Base-by-base conservation (phyloP, 1,140 invertebrate species). In the Ectropis grisescens region DNA sequence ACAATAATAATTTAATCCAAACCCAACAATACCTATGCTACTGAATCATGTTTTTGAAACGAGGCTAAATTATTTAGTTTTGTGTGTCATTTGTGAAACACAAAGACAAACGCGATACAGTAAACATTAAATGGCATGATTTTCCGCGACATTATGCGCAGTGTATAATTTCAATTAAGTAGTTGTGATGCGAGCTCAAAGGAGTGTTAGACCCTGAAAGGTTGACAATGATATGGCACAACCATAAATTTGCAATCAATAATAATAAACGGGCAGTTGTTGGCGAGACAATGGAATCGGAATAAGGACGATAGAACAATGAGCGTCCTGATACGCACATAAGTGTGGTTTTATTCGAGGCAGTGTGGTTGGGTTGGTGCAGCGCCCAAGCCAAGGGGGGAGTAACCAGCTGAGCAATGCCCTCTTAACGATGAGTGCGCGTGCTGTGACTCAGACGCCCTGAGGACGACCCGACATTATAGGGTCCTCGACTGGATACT, bases 351-450 rank as follows among this genome's bases (percentile, higher is more conserved):
- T 58, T 59, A 56, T 58, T 55, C 52, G 51, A 52, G 30, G 58
- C 64, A 58, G 43, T 39, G 56, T 47, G 53, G 47, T 52, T 48
- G 46, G 39, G 39, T 55, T 57, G 55, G 54, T 65, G 67, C 58
- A 54, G 33, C 48, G 53, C 42, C 43, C 50, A 41, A 38, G 44
- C 40, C 47, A 61, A 42, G 64, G 56, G 67, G 57, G 62, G 66
- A 56, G 68, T 55, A 53, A 56, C 52, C 43, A 67, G 67, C 61
- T 76, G 71, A 76, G 68, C 75, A 80, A 64, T 69, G 71, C 61
- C 75, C 71, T 75, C 70, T 75, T 78, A 66, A 80, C 70, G 67
- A 70, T 60, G 57, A 62, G 58, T 62, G 57, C 64, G 55, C 61
- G 54, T 59, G 56, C 44, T 51, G 43, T 74, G 70, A 76, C 50